Percentiles rank a stretch among this genome's conserved stretches.
Conservation (phyloP, 2,888 invertebrate genomes). For the Drosophila fungiperda region DNA sequence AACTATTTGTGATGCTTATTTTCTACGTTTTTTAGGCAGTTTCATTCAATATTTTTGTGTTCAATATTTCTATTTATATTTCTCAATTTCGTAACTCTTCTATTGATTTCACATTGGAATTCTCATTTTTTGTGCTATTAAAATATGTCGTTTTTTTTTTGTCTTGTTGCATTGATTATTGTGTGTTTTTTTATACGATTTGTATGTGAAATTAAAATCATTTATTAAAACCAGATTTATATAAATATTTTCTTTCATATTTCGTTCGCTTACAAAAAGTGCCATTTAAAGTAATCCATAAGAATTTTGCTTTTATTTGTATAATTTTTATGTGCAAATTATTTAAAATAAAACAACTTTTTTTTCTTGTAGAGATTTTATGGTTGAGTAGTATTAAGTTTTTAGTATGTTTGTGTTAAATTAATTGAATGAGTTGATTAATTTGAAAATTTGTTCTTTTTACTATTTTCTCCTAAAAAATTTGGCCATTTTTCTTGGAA, state of each 20-base stretch:
- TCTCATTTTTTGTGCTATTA: conserved; percentile 52
- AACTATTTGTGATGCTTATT: conserved; percentile 66
- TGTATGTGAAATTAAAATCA: conserved; percentile 63
- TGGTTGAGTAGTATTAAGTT: conserved; percentile 34
- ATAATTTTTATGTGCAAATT: conserved; percentile 56
- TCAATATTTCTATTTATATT: conserved; percentile 56
- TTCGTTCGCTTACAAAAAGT: conserved; percentile 59
- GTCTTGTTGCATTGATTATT: conserved; percentile 27
- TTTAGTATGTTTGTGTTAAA: conserved; percentile 27
- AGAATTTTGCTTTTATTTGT: conserved; percentile 31
- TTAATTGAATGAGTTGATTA: conserved; percentile 49
- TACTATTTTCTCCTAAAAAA: conserved; percentile 74
- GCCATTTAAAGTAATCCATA: conserved; percentile 67
- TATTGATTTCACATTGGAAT: conserved; percentile 45
- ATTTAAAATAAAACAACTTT: conserved; percentile 33
- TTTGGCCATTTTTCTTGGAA: conserved; percentile 85
- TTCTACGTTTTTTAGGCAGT: conserved; percentile 78
- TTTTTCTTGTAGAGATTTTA: conserved; percentile 23
- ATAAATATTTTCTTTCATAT: conserved; percentile 39
- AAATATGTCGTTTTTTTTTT: conserved; percentile 42
- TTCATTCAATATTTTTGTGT: conserved; percentile 78
- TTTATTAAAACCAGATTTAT: conserved; percentile 51
- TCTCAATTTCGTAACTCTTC: conserved; percentile 35
- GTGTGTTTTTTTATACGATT: conserved; percentile 28
- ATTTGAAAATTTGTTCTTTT: conserved; percentile 46